phyloP scores from a whole-genome alignment of 2,888 invertebrate species.

The Rhopalosiphum nymphaeae region DNA sequence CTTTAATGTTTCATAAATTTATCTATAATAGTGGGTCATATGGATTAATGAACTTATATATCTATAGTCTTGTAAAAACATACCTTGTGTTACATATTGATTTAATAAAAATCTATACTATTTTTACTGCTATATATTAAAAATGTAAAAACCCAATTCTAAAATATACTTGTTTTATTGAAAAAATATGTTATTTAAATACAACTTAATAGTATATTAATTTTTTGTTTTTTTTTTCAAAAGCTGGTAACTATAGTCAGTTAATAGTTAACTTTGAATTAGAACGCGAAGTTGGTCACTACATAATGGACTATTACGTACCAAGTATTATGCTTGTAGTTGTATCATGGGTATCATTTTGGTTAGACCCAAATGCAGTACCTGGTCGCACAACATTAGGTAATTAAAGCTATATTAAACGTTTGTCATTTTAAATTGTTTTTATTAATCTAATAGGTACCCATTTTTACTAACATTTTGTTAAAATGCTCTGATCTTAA shows the following conservation, averaged over 20 bases:
- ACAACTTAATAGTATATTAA: neutral
- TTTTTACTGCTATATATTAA: neutral
- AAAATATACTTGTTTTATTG: neutral
- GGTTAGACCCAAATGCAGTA: conserved; percentile 88
- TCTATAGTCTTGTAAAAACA: neutral
- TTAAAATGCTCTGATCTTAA: neutral
- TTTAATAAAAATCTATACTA: neutral
- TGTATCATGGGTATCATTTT: conserved; percentile 91
- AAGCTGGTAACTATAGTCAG: conserved; percentile 86
- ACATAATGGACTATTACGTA: conserved; percentile 89
- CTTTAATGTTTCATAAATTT: neutral
- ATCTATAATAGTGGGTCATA: neutral
- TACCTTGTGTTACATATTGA: neutral
- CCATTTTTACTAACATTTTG: neutral
- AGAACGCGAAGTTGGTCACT: conserved; percentile 86
- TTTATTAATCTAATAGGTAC: neutral
- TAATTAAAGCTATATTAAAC: conserved; percentile 69
- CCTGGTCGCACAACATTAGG: conserved; percentile 86
- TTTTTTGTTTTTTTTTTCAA: conserved; percentile 44
- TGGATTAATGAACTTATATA: neutral
- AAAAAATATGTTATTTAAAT: neutral
- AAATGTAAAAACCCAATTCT: neutral
- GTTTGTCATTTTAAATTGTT: neutral
- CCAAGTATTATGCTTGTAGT: conserved; percentile 89
- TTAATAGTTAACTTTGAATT: conserved; percentile 84